These are phyloP conservation scores for Drosophila rubida DNA, from an alignment of 2,888 invertebrate genomes.

Conservation along the genomic window DNA sequence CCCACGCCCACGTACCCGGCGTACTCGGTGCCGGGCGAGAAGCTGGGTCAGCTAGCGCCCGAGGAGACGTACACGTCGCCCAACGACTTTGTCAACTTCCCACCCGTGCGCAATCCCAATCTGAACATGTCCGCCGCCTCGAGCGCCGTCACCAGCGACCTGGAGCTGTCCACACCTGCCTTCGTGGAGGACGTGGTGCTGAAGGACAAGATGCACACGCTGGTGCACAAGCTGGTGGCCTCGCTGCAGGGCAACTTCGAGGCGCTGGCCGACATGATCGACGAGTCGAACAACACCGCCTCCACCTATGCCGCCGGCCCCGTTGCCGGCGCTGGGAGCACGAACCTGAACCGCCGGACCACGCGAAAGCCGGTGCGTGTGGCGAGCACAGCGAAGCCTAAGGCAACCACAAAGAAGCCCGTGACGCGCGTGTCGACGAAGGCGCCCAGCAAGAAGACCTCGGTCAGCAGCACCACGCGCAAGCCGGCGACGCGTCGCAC, in stretches of 20 bases:
- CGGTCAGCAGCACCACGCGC: slow-evolving; percentile 80
- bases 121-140: slow-evolving; percentile 88
- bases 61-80: slow-evolving; percentile 88
- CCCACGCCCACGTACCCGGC: slow-evolving; percentile 84
- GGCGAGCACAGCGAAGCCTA: slow-evolving; percentile 63
- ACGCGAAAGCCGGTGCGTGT: slow-evolving; percentile 76
- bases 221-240: slow-evolving; percentile 93
- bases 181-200: slow-evolving; percentile 91
- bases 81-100: slow-evolving; percentile 92
- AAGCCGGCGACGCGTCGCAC: slow-evolving; percentile 77
- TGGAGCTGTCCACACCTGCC: slow-evolving; percentile 91
- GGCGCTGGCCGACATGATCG: slow-evolving; percentile 91
- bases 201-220: slow-evolving; percentile 91
- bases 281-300: slow-evolving; percentile 84
- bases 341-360: slow-evolving; percentile 74
- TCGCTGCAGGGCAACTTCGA: slow-evolving; percentile 93
- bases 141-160: slow-evolving; percentile 86
- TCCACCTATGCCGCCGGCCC: slow-evolving; percentile 65
- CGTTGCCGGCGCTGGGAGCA: slow-evolving; percentile 18
- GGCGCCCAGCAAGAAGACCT: slow-evolving; percentile 74
- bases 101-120: slow-evolving; percentile 93
- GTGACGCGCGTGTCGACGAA: slow-evolving; percentile 80
- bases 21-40: slow-evolving; percentile 82
- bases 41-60: slow-evolving; percentile 65
- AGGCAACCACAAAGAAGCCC: slow-evolving; percentile 82